Base-by-base conservation (phyloP, 1,140 invertebrate species). In the Ceratosolen fusciceps region DNA sequence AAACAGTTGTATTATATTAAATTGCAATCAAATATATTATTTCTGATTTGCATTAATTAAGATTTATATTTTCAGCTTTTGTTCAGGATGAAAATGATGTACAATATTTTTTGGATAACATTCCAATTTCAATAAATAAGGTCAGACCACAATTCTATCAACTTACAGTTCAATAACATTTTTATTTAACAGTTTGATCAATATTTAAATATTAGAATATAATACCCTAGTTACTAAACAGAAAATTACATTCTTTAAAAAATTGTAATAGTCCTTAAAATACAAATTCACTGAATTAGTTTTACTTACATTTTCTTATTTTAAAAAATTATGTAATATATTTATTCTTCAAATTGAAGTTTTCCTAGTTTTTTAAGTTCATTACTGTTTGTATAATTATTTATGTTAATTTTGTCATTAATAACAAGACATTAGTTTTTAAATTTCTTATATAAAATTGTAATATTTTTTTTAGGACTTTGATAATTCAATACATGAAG, bases 21-120 rank as follows among this genome's bases (percentile, higher is more conserved):
- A n/a, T n/a, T n/a, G n/a, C n/a, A n/a, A n/a, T n/a, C n/a, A n/a
- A n/a, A n/a, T n/a, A n/a, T n/a, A n/a, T n/a, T n/a, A n/a, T n/a
- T n/a, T n/a, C n/a, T n/a, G n/a, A n/a, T n/a, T n/a, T n/a, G n/a
- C n/a, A n/a, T n/a, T n/a, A n/a, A n/a, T n/a, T n/a, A n/a, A n/a
- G n/a, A n/a, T n/a, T 77, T 58, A 43, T 58, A 52, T 31, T 92
- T 92, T 79, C 89, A 94, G 93, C 92, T 81, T 94, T 94, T 85
- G 92, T 94, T 82, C 93, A 94, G 87, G 93, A 93, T 87, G 93
- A 93, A 86, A 93, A 92, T 85, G 93, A 94, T 83, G 91, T 94
- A 81, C 92, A 92, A 84, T 94, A 94, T 86, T 90, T 94, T 86
- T 91, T 93, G 85, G 93, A 93, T 87, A 92, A 88, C 81, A 89